Percentiles rank a stretch among this genome's conserved stretches.
These are phyloP conservation scores for Eulithis testata DNA, from an alignment of 2,888 invertebrate species.

Conservation along the genomic window DNA sequence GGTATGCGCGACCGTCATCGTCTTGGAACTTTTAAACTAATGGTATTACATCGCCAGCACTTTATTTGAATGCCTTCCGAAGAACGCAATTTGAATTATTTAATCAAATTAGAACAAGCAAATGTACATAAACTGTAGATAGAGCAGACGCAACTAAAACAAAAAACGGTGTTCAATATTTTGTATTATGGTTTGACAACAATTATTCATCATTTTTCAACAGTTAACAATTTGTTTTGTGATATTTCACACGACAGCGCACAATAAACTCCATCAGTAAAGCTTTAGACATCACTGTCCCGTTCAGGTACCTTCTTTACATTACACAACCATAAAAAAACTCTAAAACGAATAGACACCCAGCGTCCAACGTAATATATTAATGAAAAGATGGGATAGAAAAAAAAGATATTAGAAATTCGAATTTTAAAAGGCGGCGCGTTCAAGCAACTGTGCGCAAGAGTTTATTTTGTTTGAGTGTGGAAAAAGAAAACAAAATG, in stretches of 20 bases:
- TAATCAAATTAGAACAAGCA: neutral
- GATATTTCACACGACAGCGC: conserved; percentile 53
- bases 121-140: neutral
- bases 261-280: conserved; percentile 63
- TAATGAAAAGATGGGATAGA: conserved; percentile 79
- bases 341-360: conserved; percentile 68
- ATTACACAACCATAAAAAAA: conserved; percentile 54
- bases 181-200: conserved; percentile 3
- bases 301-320: conserved; percentile 62
- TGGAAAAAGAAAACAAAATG: conserved; percentile 78
- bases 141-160: neutral
- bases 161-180: neutral
- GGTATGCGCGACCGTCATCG: conserved; percentile 35
- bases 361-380: conserved; percentile 76
- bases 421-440: conserved; percentile 79
- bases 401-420: conserved; percentile 71
- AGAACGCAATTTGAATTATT: neutral
- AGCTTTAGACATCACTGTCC: conserved; percentile 62
- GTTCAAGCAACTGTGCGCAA: conserved; percentile 72
- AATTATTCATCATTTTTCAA: conserved; percentile 40
- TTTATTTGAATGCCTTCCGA: conserved; percentile 5
- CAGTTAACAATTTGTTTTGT: conserved; percentile 52
- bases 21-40: conserved; percentile 6
- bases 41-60: conserved; percentile 15
- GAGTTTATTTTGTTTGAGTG: conserved; percentile 80